Evolutionary conservation across 1,140 invertebrate species (phyloP), one percentile per base, ranked within the genome.

Genomic region (Zaprionus inermis): DNA sequence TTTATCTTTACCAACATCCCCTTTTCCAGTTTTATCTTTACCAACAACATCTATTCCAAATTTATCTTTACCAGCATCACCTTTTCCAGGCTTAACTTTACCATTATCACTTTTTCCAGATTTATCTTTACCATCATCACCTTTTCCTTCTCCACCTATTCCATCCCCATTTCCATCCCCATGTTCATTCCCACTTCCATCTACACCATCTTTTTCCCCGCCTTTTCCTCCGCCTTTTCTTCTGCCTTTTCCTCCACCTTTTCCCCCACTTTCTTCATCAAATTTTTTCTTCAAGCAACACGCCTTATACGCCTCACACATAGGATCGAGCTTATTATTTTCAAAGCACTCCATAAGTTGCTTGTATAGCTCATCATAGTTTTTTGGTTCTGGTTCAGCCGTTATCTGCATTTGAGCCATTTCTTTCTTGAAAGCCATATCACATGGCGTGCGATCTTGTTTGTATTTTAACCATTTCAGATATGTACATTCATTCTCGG

Each of bases 301-400:
- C 24, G 20, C 22, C 14, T 54, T 22, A 7, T 54, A 54, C 14
- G 51, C 51, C 22, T 54, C 24, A 28, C 51, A 54, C 51, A 54
- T 7, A 14, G 20, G 20, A 54, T 54, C 51, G 5, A 28, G 51
- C 10, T 49, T 9, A 22, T 54, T 22, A 6, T 54, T 54, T 54
- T 54, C 51, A 6, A 54, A 54, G 14, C 51, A 54, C 7, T n/a
- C 22, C 22, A 54, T 22, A 6, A 54, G n/a, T 10, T 54, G 24
- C 7, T 24, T 24, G n/a, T 28, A 54, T 14, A 54, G 12, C 14
- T 54, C 51, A 5, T 54, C 51, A 14, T 54, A 54, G 24, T 22
- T 54, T n/a, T 54, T 54, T n/a, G 51, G 51, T 22, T 54, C 51
- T 5, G 51, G 6, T 16, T 30, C 51, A 14, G 22, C 9, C n/a